phyloP scores from a whole-genome alignment of 2,113 vertebrate species.

The Ibidorhyncha struthersii region DNA sequence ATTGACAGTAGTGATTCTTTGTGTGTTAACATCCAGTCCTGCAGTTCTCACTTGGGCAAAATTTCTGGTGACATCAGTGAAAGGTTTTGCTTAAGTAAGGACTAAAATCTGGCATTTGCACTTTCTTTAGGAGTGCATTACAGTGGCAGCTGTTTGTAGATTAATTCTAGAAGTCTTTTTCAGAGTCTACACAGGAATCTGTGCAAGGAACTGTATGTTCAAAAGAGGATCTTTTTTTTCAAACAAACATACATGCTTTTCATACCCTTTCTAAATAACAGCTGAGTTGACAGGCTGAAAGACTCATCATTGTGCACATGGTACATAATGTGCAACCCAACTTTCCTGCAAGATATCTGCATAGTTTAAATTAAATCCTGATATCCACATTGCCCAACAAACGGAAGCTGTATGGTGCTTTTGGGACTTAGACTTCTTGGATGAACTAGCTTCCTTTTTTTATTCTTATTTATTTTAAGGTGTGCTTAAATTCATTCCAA shows the following conservation, averaged over 20 bases:
- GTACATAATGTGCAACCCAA: conserved; percentile 32
- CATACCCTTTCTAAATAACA: conserved; percentile 62
- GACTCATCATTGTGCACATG: conserved; percentile 59
- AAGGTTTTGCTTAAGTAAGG: conserved; percentile 14
- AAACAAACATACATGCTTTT: conserved; percentile 59
- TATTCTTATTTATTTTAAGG: not conserved
- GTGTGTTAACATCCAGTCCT: not conserved
- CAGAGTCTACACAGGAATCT: conserved; percentile 43
- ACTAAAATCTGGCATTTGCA: conserved; percentile 44
- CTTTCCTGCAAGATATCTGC: conserved; percentile 25
- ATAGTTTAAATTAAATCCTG: conserved; percentile 20
- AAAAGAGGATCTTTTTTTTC: conserved; percentile 29
- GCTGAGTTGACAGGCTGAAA: conserved; percentile 69
- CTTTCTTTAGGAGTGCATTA: conserved; percentile 44
- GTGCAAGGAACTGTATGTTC: conserved; percentile 37
- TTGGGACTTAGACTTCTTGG: not conserved
- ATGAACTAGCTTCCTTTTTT: not conserved
- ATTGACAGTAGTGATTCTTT: not conserved
- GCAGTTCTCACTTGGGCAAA: not conserved
- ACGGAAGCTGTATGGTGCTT: not conserved
- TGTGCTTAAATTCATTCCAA: not conserved
- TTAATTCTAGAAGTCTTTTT: conserved; percentile 47
- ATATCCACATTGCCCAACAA: not conserved
- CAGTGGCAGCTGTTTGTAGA: conserved; percentile 60
- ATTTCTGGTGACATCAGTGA: not conserved